Base-by-base conservation (phyloP, 2,797 vertebrate genomes). In the Acanthurus leucopareius region DNA sequence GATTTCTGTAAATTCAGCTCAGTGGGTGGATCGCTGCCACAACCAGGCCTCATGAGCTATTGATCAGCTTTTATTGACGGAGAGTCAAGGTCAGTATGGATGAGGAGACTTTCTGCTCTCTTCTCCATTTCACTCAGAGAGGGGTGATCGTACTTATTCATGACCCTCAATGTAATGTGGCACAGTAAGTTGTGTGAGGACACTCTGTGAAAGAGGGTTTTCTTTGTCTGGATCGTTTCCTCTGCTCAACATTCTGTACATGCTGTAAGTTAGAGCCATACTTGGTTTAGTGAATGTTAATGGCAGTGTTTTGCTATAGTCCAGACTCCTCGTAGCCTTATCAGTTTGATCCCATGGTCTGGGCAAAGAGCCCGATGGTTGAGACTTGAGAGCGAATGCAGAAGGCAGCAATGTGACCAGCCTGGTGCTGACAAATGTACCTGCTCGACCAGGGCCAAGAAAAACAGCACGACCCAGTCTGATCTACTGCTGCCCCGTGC, bases 1-100 rank as follows among this genome's bases (percentile, higher is more conserved):
- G 92, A 93, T 92, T 90, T 86, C 81, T 85, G 88, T 89, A 90
- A 87, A 92, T 92, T 91, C 90, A 89, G 88, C 91, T 91, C 84
- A 68, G 84, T 77, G 90, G 85, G 90, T 85, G 85, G 85, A 89
- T 84, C 14, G 70, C 85, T 83, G 88, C 86, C 83, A 75, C 83
- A 66, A 73, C 75, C 53, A n/a, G 44, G 75, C 80, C 88, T 88
- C 76, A 49, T 87, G 84, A 89, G 88, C 82, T 90, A 93, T 93
- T 78, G 92, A 94, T 93, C 89, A 82, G 87, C 85, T 84, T 86
- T 72, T 89, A 91, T 91, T 88, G 91, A 92, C 17, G 70, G 84
- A 52, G 86, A 82, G 82, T 92, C 91, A 93, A 94, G 90, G 93
- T 93, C 92, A 90, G 83, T 77, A 70, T 80, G 68, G 87, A 91